phyloP scores from a whole-genome alignment of 2,888 invertebrate genomes.

The Galeruca laticollis region DNA sequence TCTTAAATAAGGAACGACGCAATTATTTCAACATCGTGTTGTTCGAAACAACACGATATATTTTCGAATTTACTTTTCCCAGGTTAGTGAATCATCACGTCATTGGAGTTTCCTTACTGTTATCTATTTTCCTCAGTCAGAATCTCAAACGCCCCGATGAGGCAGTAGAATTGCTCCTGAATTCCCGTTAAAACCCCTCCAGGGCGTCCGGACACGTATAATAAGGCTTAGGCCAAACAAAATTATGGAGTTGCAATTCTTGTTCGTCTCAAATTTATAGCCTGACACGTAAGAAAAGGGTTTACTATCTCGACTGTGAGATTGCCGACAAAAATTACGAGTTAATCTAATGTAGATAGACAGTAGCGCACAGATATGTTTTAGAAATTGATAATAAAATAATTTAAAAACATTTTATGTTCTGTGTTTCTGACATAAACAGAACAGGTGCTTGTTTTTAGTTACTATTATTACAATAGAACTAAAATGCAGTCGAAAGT shows the following conservation, averaged over 20 bases:
- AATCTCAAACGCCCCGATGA: not conserved
- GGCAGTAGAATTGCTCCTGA: not conserved
- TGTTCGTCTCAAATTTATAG: conserved; percentile 32
- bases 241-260: conserved; percentile 31
- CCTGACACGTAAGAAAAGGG: conserved; percentile 28
- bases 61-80: not conserved
- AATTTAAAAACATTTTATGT: too few relatives aligned
- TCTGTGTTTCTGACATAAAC: too few relatives aligned
- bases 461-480: too few relatives aligned
- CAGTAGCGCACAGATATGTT: not conserved
- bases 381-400: not conserved
- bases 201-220: conserved; percentile 20
- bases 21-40: too few relatives aligned
- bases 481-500: too few relatives aligned
- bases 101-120: not conserved
- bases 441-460: too few relatives aligned
- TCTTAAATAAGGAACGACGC: too few relatives aligned
- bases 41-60: too few relatives aligned
- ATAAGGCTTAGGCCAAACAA: conserved; percentile 18
- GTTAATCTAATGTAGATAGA: not conserved
- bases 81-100: not conserved
- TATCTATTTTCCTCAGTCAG: not conserved
- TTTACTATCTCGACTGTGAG: conserved; percentile 16
- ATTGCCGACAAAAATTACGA: conserved; percentile 21
- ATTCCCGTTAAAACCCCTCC: conserved; percentile 8